These are phyloP conservation scores for Odocoileus hemionus DNA, from an alignment of 2,113 vertebrate species.

Conservation along the genomic window DNA sequence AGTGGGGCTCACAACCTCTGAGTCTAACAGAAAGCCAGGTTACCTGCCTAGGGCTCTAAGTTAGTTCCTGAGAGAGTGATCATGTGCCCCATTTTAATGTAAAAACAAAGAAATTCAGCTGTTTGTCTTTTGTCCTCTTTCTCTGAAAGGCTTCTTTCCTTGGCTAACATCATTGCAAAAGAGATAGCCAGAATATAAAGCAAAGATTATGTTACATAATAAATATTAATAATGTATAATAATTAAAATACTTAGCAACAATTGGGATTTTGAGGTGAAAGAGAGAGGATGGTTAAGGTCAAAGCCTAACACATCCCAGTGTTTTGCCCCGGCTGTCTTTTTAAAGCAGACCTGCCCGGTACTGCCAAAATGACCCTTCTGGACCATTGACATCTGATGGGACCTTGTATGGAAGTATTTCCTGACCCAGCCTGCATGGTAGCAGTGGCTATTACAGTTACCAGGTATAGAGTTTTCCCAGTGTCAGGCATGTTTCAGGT, in stretches of 20 bases:
- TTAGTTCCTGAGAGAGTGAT: not conserved
- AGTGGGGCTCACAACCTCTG: not conserved
- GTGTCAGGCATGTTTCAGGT: not conserved
- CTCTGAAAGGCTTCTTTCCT: not conserved
- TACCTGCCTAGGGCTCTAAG: not conserved
- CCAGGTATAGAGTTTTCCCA: not conserved
- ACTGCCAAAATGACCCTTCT: not conserved
- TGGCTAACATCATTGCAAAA: constrained; percentile 36
- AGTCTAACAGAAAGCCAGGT: not conserved
- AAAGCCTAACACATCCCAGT: not conserved
- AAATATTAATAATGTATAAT: not conserved
- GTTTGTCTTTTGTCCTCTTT: not conserved
- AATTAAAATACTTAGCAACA: not conserved
- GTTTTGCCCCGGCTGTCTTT: not conserved
- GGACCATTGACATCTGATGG: not conserved
- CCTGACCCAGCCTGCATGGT: too few species aligned
- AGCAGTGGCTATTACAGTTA: not conserved
- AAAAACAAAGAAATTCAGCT: constrained; percentile 7
- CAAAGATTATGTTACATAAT: not conserved
- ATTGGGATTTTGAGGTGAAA: not conserved
- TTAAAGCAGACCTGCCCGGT: not conserved
- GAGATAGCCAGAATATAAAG: not conserved
- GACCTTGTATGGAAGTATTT: accelerated
- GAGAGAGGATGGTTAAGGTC: not conserved
- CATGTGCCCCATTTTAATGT: not conserved